A percentile compares a stretch with the other conserved stretches of the same genome.
These are phyloP conservation scores for Urocitellus parryii DNA, from an alignment of 2,113 vertebrate genomes.

Conservation along the genomic window DNA sequence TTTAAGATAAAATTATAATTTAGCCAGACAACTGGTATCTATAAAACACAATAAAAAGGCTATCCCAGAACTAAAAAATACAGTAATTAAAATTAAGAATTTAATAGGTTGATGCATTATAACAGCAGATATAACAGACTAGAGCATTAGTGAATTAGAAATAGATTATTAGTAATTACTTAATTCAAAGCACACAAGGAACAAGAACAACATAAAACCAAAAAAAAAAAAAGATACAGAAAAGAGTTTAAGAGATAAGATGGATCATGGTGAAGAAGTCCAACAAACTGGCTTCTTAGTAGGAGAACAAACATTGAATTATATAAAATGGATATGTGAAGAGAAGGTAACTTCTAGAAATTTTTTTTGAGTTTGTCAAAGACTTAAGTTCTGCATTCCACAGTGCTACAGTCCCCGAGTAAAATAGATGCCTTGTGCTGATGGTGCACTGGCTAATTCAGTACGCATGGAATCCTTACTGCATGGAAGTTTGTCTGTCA, in stretches of 20 bases:
- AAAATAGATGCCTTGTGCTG: background rate
- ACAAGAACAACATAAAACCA: background rate
- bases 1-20: conserved; percentile 1
- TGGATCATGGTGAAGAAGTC: background rate
- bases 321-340: background rate
- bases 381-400: background rate
- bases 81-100: background rate
- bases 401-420: background rate
- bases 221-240: background rate
- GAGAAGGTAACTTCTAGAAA: background rate
- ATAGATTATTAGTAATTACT: background rate
- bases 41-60: background rate
- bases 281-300: background rate
- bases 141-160: background rate
- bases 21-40: background rate
- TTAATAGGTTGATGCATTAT: background rate
- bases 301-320: background rate
- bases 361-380: background rate
- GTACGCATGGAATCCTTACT: background rate
- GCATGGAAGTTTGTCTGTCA: background rate
- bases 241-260: background rate
- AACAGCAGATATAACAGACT: background rate
- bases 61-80: conserved; percentile 16
- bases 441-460: background rate
- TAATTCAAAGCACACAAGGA: background rate